phyloP scores from a whole-genome alignment of 1,140 invertebrate genomes.

The Hypsibius dujardini region DNA sequence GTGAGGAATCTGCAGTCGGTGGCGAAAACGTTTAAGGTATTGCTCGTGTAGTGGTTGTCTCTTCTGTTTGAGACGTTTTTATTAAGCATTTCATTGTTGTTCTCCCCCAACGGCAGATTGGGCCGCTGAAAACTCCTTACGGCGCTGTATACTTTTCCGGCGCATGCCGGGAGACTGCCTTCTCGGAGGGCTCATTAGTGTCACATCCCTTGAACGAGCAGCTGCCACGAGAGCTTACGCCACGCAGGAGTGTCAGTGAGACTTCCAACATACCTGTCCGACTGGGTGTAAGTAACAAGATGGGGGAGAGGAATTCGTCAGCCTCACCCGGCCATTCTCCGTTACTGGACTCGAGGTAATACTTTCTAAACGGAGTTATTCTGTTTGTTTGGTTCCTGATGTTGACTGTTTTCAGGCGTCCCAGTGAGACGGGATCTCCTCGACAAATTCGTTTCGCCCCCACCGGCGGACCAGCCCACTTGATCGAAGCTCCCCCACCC shows the following conservation, averaged over 20 bases:
- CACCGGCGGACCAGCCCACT: not conserved
- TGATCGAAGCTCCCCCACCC: not conserved
- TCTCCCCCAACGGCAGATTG: not conserved
- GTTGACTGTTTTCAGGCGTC: not conserved
- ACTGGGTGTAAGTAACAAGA: too few species aligned
- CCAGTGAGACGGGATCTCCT: not conserved
- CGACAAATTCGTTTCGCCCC: not conserved
- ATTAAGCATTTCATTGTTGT: not conserved
- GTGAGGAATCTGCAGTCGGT: not conserved
- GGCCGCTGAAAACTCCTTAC: constrained; percentile 2
- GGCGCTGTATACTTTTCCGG: not conserved
- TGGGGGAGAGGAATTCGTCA: too few species aligned
- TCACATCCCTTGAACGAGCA: not conserved
- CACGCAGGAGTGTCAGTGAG: not conserved
- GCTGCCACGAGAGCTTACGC: not conserved
- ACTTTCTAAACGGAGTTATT: too few species aligned
- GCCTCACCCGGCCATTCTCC: not conserved
- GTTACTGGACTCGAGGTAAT: not conserved
- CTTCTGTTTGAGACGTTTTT: not conserved
- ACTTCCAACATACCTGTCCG: too few species aligned
- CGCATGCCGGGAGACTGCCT: constrained; percentile 3
- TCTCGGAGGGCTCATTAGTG: not conserved
- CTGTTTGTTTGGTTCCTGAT: too few species aligned
- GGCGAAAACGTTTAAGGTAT: constrained; percentile 10
- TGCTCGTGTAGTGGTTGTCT: not conserved